Base-by-base conservation (phyloP, 2,113 vertebrate species). In the Acanthochromis polyacanthus region DNA sequence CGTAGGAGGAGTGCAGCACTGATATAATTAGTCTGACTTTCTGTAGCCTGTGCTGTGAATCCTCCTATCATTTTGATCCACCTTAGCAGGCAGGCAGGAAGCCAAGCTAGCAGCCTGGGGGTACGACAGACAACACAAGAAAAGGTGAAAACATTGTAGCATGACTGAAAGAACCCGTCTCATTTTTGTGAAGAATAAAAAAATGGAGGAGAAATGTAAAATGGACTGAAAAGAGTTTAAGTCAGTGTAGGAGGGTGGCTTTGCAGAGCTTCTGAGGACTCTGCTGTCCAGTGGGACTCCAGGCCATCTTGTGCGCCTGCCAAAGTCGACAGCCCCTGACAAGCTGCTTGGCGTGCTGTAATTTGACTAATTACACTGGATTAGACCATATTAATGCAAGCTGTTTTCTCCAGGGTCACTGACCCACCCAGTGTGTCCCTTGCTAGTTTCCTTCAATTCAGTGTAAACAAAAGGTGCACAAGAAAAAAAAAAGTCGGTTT, bases 381-480 rank as follows among this genome's bases (percentile, higher is more conserved):
- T 99, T 99, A 98, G 95, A 96, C 95, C 96, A 97, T 97, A 98
- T 98, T 98, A 99, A 98, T 96, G 97, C 97, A 98, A 98, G 96
- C 96, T 97, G 97, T 98, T 98, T 97, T 96, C 96, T 97, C 95
- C 90, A 93, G 96, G 97, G 97, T 96, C 97, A 96, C 93, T 96
- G 96, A 96, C 96, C 96, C 95, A 94, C 95, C 95, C 96, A 95
- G 92, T 95, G 78, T 71, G 93, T 94, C 95, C 60, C 72, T 53
- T 48, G 58, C 67, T 88, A 64, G 57, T 67, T 58, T 62, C 51
- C 58, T 56, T 66, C 48, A 32, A 23, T 65, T 60, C 5, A 3
- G 19, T 73, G 16, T 62, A 78, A 74, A 68, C 74, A 82, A 84
- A 85, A 71, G 30, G 68, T 23, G 65, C 48, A 60, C 38, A 72